Conservation (phyloP, 2,113 vertebrate genomes). For the Riparia riparia region DNA sequence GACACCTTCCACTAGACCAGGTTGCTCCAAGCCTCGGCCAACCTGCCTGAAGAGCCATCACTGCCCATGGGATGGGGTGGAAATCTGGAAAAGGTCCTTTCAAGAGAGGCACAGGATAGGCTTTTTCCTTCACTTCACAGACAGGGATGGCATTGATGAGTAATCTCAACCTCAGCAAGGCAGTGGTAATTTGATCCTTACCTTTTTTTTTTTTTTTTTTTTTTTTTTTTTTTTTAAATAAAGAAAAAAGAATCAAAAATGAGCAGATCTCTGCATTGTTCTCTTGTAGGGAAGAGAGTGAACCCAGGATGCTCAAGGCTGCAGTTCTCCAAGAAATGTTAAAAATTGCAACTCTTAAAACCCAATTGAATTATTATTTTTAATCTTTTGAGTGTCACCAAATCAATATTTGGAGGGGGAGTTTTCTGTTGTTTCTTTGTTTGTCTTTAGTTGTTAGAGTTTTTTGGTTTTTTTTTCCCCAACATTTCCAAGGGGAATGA, state of each 20-base stretch:
- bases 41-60: background rate
- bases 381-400: background rate
- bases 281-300: rapidly evolving
- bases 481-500: background rate
- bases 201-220: background rate
- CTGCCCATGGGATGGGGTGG: background rate
- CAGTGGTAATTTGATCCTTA: background rate
- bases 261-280: rapidly evolving
- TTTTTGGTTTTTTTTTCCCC: background rate
- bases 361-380: background rate
- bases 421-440: background rate
- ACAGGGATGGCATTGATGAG: background rate
- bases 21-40: background rate
- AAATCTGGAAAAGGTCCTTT: background rate
- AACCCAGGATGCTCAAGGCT: background rate
- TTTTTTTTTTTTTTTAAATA: background rate
- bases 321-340: background rate
- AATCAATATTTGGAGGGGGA: background rate
- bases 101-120: background rate
- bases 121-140: background rate
- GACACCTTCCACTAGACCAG: background rate
- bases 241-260: background rate
- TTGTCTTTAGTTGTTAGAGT: background rate
- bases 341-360: background rate
- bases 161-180: background rate